Percentiles rank a stretch among this genome's conserved stretches.
Conservation (phyloP, 2,797 vertebrate genomes). For the Macrochelys suwanniensis region DNA sequence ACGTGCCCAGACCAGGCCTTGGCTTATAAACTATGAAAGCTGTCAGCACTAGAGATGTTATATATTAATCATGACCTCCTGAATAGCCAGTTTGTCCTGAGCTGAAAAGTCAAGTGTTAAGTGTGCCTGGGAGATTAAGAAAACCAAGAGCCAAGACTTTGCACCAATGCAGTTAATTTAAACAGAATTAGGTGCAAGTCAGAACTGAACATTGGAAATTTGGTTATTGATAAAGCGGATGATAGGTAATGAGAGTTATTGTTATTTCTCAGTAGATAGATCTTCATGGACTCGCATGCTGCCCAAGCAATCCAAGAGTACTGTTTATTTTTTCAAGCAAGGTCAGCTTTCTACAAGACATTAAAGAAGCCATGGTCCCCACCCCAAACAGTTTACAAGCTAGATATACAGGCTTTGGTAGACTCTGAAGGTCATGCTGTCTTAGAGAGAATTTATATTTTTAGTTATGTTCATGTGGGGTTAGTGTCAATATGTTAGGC, state of each 20-base stretch:
- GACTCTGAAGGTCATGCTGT: background rate
- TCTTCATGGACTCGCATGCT: background rate
- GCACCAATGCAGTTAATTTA: background rate
- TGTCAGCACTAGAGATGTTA: background rate
- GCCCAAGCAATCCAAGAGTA: background rate
- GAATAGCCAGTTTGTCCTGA: background rate
- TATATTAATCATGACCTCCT: background rate
- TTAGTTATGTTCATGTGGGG: background rate
- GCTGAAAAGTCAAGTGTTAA: background rate
- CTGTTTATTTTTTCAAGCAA: background rate
- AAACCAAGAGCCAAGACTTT: background rate
- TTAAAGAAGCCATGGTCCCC: background rate
- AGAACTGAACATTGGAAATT: background rate
- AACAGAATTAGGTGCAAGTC: background rate
- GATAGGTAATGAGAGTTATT: background rate
- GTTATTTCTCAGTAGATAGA: background rate
- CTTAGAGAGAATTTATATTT: background rate
- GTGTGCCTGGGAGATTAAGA: background rate
- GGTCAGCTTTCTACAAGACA: background rate
- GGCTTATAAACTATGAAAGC: background rate
- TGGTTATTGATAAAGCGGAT: background rate
- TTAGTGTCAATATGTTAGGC: fast-evolving
- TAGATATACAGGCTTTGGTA: background rate
- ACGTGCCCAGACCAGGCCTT: background rate
- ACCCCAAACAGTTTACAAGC: background rate